A percentile compares a stretch with the other conserved stretches of the same genome.
These are phyloP conservation scores for Rhabdomys dilectus DNA, from an alignment of 2,113 vertebrate genomes.

Conservation along the genomic window DNA sequence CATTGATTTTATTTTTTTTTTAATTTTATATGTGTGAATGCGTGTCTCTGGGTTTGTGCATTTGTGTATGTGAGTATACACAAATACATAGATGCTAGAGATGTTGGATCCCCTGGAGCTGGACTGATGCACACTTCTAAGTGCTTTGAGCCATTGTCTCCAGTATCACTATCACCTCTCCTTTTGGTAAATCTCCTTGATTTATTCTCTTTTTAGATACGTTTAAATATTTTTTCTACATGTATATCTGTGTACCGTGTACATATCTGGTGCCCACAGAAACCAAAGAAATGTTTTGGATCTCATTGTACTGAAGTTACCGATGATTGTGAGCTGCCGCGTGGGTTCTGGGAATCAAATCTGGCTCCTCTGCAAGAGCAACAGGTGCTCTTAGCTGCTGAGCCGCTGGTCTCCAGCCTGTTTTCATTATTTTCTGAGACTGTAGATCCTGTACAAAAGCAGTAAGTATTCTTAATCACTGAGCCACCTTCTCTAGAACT, in stretches of 20 bases:
- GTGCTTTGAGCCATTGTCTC: not conserved
- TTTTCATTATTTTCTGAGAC: not conserved
- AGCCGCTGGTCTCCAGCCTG: no score
- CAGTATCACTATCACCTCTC: no score
- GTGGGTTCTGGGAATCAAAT: not conserved
- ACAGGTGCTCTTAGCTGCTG: not conserved
- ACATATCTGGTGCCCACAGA: not conserved
- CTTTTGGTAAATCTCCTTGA: not conserved
- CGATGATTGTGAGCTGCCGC: not conserved
- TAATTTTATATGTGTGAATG: not conserved
- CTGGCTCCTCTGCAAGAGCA: not conserved
- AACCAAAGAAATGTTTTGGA: not conserved
- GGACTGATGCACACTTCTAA: not conserved
- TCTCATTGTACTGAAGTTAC: not conserved
- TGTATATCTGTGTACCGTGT: not conserved
- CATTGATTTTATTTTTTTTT: not conserved
- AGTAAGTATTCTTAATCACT: not conserved
- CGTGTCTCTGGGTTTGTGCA: not conserved
- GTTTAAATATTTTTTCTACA: not conserved
- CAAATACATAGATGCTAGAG: not conserved
- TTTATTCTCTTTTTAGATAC: not conserved
- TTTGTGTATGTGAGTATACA: not conserved
- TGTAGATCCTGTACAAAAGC: no score
- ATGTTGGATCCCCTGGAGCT: not conserved
- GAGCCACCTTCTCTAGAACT: not conserved